Evolutionary conservation across 2,797 vertebrate species (phyloP).

Genomic region (Enteromius viviparus): DNA sequence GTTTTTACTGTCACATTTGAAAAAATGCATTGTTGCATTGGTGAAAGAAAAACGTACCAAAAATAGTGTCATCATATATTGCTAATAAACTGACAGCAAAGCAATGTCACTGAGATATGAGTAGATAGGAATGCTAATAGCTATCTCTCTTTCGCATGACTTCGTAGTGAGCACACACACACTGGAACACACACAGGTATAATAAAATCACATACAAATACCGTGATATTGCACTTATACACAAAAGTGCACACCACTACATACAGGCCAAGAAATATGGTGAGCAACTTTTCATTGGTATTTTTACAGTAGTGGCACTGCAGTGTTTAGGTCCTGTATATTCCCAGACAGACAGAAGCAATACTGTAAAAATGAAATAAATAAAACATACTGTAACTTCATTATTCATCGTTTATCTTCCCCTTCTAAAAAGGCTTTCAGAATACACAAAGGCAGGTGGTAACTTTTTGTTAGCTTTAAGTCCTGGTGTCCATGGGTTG

Average conservation of each 20-base stretch:
- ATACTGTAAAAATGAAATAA: too few species aligned
- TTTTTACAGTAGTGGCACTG: background rate
- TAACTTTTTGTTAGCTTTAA: conserved; percentile 9
- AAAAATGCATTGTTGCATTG: background rate
- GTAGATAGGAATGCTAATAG: background rate
- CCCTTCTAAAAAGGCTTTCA: background rate
- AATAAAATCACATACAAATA: background rate
- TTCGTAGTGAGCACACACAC: background rate
- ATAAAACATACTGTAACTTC: background rate
- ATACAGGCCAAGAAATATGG: background rate
- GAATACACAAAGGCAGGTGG: background rate
- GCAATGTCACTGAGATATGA: background rate
- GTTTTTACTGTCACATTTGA: background rate
- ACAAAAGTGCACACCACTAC: background rate
- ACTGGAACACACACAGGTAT: background rate
- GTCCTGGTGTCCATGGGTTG: background rate
- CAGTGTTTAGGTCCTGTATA: conserved; percentile 1
- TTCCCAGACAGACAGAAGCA: background rate
- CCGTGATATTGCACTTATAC: background rate
- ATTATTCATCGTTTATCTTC: background rate
- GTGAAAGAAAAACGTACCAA: background rate
- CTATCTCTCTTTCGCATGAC: background rate
- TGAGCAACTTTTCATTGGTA: background rate
- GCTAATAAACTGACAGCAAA: background rate
- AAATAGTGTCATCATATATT: background rate